Evolutionary conservation across 2,888 invertebrate species (phyloP).

Genomic region (Macrophya annulata): DNA sequence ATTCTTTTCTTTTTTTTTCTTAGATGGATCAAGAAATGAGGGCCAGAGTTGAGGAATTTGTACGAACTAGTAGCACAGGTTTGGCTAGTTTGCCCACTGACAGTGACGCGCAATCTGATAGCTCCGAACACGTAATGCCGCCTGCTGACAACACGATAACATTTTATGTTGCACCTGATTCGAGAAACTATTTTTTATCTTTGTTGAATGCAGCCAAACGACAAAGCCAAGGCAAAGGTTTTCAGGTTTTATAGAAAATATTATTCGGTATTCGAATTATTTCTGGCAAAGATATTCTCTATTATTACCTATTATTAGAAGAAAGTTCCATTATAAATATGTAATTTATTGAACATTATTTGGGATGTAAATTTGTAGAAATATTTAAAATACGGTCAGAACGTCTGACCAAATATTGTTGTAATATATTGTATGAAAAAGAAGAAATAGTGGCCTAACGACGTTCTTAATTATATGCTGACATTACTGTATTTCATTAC

Average conservation of each 20-base stretch:
- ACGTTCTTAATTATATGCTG: neutral
- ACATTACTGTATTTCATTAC: neutral
- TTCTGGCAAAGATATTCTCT: neutral
- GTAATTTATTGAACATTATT: conserved; percentile 41
- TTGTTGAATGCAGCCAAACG: conserved; percentile 81
- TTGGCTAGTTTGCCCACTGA: conserved; percentile 74
- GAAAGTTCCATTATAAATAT: conserved; percentile 40
- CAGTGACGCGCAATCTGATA: conserved; percentile 73
- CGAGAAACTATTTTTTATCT: conserved; percentile 81
- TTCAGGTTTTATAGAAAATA: conserved; percentile 79
- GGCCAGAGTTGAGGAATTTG: conserved; percentile 82
- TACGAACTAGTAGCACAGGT: conserved; percentile 78
- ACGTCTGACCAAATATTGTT: conserved; percentile 30
- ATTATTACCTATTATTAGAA: neutral
- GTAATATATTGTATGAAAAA: conserved; percentile 38
- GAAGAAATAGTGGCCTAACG: neutral
- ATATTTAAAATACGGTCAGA: neutral
- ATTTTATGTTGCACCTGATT: conserved; percentile 73
- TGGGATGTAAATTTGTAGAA: conserved; percentile 52
- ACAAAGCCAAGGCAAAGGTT: conserved; percentile 81
- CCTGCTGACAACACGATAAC: conserved; percentile 73
- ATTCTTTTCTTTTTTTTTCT: conserved; percentile 57
- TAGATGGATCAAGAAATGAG: conserved; percentile 82
- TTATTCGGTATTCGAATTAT: conserved; percentile 14
- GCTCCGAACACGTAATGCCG: conserved; percentile 66